These are phyloP conservation scores for Ctenomys sociabilis DNA, from an alignment of 2,113 vertebrate genomes.

Conservation along the genomic window DNA sequence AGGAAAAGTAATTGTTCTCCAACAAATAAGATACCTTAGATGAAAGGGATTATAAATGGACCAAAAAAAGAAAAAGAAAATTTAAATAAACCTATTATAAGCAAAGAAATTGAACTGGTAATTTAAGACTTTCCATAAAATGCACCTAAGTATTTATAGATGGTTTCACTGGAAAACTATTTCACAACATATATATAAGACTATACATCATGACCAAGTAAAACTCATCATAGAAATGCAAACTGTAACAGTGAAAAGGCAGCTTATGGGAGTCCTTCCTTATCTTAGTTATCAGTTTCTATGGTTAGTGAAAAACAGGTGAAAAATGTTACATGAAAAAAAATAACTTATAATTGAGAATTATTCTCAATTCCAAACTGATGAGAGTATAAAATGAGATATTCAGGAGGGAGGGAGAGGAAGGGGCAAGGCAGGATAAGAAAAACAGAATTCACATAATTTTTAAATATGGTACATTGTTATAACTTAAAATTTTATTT, in stretches of 20 bases:
- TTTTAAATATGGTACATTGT: neutral
- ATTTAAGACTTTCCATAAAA: neutral
- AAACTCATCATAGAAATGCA: neutral
- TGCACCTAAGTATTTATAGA: neutral
- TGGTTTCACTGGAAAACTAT: neutral
- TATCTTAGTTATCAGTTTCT: neutral
- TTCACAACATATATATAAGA: neutral
- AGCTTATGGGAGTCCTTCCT: neutral
- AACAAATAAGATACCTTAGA: neutral
- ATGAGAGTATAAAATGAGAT: neutral
- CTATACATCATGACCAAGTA: neutral
- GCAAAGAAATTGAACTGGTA: neutral
- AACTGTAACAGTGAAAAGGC: neutral
- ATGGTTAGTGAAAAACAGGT: neutral
- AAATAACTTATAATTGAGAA: neutral
- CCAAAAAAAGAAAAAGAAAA: constrained; percentile 9
- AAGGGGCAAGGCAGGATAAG: neutral
- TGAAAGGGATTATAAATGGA: constrained; percentile 35
- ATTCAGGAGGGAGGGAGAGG: neutral
- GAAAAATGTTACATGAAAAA: neutral
- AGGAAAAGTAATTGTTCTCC: neutral
- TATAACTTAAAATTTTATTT: neutral
- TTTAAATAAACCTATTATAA: neutral
- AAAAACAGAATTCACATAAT: neutral
- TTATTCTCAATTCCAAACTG: neutral